Evolutionary conservation across 2,888 invertebrate species (phyloP).

Genomic region (Mythimna albipuncta): DNA sequence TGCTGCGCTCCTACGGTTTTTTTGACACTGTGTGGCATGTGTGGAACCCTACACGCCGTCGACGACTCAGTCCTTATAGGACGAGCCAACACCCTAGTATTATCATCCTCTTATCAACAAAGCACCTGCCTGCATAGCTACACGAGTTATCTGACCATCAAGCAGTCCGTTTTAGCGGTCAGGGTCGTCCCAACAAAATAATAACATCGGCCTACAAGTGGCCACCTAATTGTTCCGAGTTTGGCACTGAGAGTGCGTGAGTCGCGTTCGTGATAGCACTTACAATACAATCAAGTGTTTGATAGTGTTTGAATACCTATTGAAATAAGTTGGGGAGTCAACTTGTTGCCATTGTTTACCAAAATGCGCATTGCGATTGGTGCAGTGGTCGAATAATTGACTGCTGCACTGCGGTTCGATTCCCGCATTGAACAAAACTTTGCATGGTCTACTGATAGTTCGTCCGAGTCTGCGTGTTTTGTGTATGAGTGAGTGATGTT

Average conservation of each 20-base stretch:
- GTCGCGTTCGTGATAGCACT: slow-evolving; percentile 15
- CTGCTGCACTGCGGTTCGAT: too few relatives aligned
- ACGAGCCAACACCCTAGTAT: not conserved
- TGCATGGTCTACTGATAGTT: too few relatives aligned
- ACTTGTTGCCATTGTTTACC: not conserved
- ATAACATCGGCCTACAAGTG: slow-evolving; percentile 10
- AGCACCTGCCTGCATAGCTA: not conserved
- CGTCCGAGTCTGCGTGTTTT: too few relatives aligned
- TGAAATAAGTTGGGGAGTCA: not conserved
- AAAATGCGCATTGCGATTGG: not conserved
- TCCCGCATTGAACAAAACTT: too few relatives aligned
- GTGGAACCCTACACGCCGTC: too few relatives aligned
- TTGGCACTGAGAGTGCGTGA: slow-evolving; percentile 17
- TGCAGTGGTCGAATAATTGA: too few relatives aligned
- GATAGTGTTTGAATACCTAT: slow-evolving; percentile 1
- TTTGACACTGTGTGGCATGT: too few relatives aligned
- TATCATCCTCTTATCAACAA: slow-evolving; percentile 6
- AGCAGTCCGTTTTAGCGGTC: slow-evolving; percentile 20
- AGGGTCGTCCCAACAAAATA: slow-evolving; percentile 25
- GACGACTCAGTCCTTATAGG: too few relatives aligned
- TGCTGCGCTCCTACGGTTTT: too few relatives aligned
- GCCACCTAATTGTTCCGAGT: slow-evolving; percentile 34
- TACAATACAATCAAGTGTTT: slow-evolving; percentile 2
- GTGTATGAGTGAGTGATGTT: too few relatives aligned
- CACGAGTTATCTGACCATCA: slow-evolving; percentile 12